A percentile compares a stretch with the other conserved stretches of the same genome.
These are phyloP conservation scores for Tyria jacobaeae DNA, from an alignment of 2,888 invertebrate species.

Conservation along the genomic window DNA sequence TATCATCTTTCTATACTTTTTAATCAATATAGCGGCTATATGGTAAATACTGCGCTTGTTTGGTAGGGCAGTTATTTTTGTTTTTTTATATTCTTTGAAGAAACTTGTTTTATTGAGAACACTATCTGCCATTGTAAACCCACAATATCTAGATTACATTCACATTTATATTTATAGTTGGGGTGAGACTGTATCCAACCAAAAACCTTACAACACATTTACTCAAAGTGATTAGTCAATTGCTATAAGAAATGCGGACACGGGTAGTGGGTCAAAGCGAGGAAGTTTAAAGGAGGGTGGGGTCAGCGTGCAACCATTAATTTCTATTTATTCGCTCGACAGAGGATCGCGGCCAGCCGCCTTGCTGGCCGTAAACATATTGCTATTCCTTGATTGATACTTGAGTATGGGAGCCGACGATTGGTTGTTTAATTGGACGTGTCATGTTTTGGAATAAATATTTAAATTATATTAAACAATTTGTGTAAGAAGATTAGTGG, in stretches of 20 bases:
- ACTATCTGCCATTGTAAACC: background rate
- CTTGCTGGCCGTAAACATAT: conserved; percentile 53
- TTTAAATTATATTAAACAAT: too few species aligned
- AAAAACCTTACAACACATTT: conserved; percentile 22
- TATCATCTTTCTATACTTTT: too few species aligned
- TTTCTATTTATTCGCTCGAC: conserved; percentile 73
- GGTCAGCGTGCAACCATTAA: conserved; percentile 63
- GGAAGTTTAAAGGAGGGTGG: conserved; percentile 10
- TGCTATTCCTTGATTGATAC: conserved; percentile 19
- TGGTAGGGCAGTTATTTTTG: too few species aligned
- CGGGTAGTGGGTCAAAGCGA: conserved; percentile 22
- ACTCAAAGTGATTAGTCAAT: conserved; percentile 51
- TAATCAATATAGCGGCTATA: too few species aligned
- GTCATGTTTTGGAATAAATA: background rate
- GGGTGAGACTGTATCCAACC: background rate
- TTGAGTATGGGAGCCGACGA: background rate
- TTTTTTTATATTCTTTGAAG: too few species aligned
- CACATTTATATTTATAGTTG: too few species aligned
- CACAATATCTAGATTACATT: background rate
- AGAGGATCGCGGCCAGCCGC: conserved; percentile 53
- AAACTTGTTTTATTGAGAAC: too few species aligned
- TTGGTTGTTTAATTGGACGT: conserved; percentile 5
- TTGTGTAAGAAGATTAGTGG: too few species aligned
- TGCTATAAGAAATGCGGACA: conserved; percentile 40
- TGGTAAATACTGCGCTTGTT: too few species aligned